Base-by-base conservation (phyloP, 30 jellyfish, hydroid and myxozoan genomes). In the Turritopsis dohrnii region DNA sequence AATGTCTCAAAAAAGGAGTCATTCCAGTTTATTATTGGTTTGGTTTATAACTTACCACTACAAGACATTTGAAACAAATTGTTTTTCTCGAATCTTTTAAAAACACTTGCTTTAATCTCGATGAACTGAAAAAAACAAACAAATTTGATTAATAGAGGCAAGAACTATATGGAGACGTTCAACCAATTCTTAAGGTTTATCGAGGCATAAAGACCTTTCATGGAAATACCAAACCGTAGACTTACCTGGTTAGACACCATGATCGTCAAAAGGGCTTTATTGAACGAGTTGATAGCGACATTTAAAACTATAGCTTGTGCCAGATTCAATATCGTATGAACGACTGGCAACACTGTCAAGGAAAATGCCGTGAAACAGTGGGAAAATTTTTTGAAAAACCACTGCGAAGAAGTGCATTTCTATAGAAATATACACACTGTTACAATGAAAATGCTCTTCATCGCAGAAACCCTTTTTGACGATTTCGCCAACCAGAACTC, bases 201-300 rank as follows among this genome's bases (percentile, higher is more conserved):
- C 28, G 81, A 72, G 52, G 24, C 17, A 60, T n/a, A 60, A 60
- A 60, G n/a, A 60, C 73, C 73, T 60, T 17, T 60, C n/a, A 60
- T 60, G 18, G n/a, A 60, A 60, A 60, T 60, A 17, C 17, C 17
- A n/a, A n/a, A n/a, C n/a, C n/a, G n/a, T n/a, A 9, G 3, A 81
- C 88, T 54, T 65, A 93, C 98, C 98, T 93, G 98, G 76, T 93
- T 93, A 16, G 98, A 93, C 22, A 93, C 86, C 96, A 93, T 88
- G 52, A 93, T 93, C 1, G 98, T 93, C 16, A 93, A 96, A 74
- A 93, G 76, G 8, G 98, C 98, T 72, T 93, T 93, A 89, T 89
- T 93, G 84, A 88, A 93, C 27, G 98, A 93, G 81, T 93, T 93
- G 72, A 93, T 22, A 1, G 98, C 96, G 18, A 93, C 98, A 71